Conservation (phyloP, 1,140 invertebrate genomes). For the Drosophila athabasca region DNA sequence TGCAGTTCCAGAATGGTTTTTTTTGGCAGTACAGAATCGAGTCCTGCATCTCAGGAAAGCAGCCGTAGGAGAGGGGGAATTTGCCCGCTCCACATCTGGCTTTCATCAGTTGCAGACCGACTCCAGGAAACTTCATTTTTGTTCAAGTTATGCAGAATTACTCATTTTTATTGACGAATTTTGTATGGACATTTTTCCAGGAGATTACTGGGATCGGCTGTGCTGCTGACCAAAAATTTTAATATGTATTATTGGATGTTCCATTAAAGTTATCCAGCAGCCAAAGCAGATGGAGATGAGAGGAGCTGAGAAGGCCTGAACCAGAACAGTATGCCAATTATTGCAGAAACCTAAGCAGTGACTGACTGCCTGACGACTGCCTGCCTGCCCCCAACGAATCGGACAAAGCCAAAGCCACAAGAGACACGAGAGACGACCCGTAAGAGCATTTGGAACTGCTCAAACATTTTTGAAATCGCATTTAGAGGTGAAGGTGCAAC, state of each 20-base stretch:
- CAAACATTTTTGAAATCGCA: slow-evolving; percentile 79
- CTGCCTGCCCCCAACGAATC: neutral
- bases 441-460: slow-evolving; percentile 72
- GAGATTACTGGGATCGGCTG: neutral
- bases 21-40: slow-evolving; percentile 41
- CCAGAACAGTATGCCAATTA: slow-evolving; percentile 8
- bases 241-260: too few relatives aligned
- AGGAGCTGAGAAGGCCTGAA: slow-evolving; percentile 54
- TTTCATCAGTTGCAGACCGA: slow-evolving; percentile 41
- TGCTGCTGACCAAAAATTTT: too few relatives aligned
- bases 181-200: slow-evolving; percentile 7
- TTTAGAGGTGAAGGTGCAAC: slow-evolving; percentile 74
- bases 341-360: slow-evolving; percentile 58
- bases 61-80: slow-evolving; percentile 5
- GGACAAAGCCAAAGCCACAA: slow-evolving; percentile 1
- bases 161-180: too few relatives aligned
- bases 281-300: slow-evolving; percentile 32
- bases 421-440: slow-evolving; percentile 17
- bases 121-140: slow-evolving; percentile 58
- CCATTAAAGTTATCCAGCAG: too few relatives aligned
- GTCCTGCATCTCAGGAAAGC: slow-evolving; percentile 30
- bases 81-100: slow-evolving; percentile 4
- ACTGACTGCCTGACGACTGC: slow-evolving; percentile 15
- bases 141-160: neutral
- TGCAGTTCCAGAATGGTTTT: slow-evolving; percentile 46